phyloP scores from a whole-genome alignment of 35 echinoderm and acorn worm genomes.

The Ptychodera flava region DNA sequence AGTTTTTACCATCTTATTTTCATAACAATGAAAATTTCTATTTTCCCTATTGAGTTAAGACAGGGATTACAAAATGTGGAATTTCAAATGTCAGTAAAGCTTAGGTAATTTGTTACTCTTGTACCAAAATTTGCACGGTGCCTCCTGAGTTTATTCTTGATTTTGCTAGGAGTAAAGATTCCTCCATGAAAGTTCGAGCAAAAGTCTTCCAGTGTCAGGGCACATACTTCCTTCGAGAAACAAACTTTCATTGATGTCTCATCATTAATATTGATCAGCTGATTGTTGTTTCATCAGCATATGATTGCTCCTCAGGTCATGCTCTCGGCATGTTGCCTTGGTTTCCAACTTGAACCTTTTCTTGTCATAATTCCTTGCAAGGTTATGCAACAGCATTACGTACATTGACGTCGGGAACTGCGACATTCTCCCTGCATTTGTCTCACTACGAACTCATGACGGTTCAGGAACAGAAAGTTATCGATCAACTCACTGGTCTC shows the following conservation, averaged over 20 bases:
- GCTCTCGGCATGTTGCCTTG: background rate
- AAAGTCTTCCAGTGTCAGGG: background rate
- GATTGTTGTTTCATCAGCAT: background rate
- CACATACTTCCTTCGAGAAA: background rate
- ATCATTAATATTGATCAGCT: background rate
- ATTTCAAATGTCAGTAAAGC: too few relatives aligned
- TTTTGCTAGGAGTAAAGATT: too few relatives aligned
- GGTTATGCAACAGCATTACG: conserved; percentile 80
- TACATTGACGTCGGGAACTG: conserved; percentile 82
- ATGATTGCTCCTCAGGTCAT: background rate
- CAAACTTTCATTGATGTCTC: background rate
- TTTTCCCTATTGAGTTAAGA: too few relatives aligned
- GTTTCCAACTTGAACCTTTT: background rate
- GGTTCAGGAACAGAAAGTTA: conserved; percentile 30
- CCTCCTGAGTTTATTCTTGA: too few relatives aligned
- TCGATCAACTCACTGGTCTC: conserved; percentile 50
- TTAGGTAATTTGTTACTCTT: too few relatives aligned
- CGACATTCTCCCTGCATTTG: conserved; percentile 80
- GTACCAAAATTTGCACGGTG: too few relatives aligned
- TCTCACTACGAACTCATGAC: conserved; percentile 67
- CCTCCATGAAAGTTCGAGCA: too few relatives aligned
- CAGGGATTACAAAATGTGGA: too few relatives aligned
- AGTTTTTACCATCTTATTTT: too few relatives aligned
- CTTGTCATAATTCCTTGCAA: conserved; percentile 34
- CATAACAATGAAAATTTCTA: too few relatives aligned